Percentiles rank a stretch among this genome's conserved stretches.
Conservation (phyloP, 2,888 invertebrate species). For the Amiota minor region DNA sequence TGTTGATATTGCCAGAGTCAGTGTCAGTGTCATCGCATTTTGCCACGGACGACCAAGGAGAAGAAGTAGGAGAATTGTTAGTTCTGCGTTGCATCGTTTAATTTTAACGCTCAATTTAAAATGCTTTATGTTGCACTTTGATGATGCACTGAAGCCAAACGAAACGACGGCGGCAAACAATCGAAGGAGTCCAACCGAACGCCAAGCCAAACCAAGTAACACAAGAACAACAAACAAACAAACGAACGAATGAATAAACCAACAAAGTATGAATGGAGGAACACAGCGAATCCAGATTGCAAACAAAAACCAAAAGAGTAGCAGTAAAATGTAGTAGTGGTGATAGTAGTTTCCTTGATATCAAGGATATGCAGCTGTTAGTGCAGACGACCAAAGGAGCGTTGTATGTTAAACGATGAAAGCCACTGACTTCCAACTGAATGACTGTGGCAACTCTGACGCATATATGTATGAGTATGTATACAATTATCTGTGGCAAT, state of each 20-base stretch:
- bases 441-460: too few species aligned
- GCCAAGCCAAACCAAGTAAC: constrained; percentile 40
- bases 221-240: constrained; percentile 23
- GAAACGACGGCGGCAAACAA: constrained; percentile 33
- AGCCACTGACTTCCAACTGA: neutral
- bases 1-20: constrained; percentile 11
- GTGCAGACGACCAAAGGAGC: neutral
- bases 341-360: too few species aligned
- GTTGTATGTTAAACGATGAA: constrained; percentile 12
- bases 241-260: neutral
- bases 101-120: constrained; percentile 72
- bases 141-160: constrained; percentile 32
- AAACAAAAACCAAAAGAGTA: too few species aligned
- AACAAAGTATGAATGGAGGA: neutral
- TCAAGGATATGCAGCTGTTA: constrained; percentile 13
- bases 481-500: constrained; percentile 28
- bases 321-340: too few species aligned
- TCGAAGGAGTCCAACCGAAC: constrained; percentile 27
- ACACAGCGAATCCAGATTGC: too few species aligned
- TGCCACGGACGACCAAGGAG: constrained; percentile 44
- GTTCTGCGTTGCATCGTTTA: constrained; percentile 71
- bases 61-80: constrained; percentile 48
- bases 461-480: neutral
- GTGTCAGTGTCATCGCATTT: constrained; percentile 9
- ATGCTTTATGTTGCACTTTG: constrained; percentile 65